Conservation (phyloP, 1,140 invertebrate species). For the Pantala flavescens region DNA sequence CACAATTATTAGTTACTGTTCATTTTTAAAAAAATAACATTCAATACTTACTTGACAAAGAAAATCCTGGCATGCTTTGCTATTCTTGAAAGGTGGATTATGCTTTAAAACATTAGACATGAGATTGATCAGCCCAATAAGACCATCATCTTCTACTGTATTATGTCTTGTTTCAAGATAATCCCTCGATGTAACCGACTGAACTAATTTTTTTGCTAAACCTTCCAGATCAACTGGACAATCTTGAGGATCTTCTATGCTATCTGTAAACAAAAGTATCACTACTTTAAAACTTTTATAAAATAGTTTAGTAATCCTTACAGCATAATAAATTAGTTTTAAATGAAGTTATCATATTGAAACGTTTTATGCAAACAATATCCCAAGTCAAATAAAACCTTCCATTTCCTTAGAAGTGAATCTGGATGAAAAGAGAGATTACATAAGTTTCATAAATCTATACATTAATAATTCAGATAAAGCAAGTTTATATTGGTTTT, state of each 20-base stretch:
- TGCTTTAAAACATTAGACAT: constrained; percentile 79
- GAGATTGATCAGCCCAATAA: constrained; percentile 79
- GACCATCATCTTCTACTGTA: constrained; percentile 75
- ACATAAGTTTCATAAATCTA: too few relatives aligned
- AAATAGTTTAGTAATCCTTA: constrained; percentile 17
- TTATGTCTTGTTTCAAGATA: constrained; percentile 71
- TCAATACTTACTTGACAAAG: constrained; percentile 44
- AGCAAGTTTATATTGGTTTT: too few relatives aligned
- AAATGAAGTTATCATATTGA: too few relatives aligned
- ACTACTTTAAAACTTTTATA: constrained; percentile 11
- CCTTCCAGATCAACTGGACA: constrained; percentile 58
- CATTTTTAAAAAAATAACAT: too few relatives aligned
- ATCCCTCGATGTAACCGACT: constrained; percentile 62
- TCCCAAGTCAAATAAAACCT: too few relatives aligned
- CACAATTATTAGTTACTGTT: too few relatives aligned
- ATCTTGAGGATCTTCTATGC: constrained; percentile 41
- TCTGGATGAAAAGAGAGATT: too few relatives aligned
- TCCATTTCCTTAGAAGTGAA: too few relatives aligned
- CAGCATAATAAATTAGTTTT: constrained; percentile 13
- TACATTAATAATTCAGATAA: too few relatives aligned
- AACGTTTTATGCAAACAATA: too few relatives aligned
- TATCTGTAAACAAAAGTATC: constrained; percentile 29
- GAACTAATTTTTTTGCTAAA: constrained; percentile 61
- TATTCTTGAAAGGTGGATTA: constrained; percentile 73
- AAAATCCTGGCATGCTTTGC: constrained; percentile 61